These are phyloP conservation scores for Formica exsecta DNA, from an alignment of 1,140 invertebrate species.

Conservation along the genomic window DNA sequence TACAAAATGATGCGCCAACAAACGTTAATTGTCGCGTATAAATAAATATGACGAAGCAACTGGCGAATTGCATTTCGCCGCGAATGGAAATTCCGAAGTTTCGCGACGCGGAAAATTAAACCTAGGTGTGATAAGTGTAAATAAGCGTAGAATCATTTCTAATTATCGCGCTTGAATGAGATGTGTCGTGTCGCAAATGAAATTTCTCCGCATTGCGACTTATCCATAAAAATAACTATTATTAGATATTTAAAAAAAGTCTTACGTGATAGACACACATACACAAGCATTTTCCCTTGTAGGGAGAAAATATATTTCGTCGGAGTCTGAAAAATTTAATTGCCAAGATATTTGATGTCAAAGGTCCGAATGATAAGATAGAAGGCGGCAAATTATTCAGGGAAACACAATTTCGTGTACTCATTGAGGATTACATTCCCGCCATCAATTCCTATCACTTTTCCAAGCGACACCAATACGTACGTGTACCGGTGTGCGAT, in stretches of 20 bases:
- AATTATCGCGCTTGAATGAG: not conserved
- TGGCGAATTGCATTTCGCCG: slow-evolving; percentile 8
- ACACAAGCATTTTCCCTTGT: not conserved
- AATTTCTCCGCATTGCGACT: not conserved
- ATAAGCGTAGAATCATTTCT: not conserved
- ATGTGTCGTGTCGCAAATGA: not conserved
- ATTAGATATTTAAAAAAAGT: not conserved
- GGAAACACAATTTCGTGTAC: not conserved
- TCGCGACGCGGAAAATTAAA: not conserved
- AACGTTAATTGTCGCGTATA: slow-evolving; percentile 64
- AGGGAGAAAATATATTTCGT: not conserved
- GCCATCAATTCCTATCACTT: too few relatives aligned
- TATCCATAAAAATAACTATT: not conserved
- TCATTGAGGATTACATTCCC: not conserved
- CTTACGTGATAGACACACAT: not conserved
- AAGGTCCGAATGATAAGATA: slow-evolving; percentile 12
- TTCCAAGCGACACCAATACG: not conserved
- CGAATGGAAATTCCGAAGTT: slow-evolving; percentile 22
- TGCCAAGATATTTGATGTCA: slow-evolving; percentile 3
- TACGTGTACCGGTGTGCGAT: too few relatives aligned
- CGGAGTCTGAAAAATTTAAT: slow-evolving; percentile 4
- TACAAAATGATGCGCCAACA: slow-evolving; percentile 72
- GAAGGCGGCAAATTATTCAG: not conserved
- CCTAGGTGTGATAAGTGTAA: too few relatives aligned
- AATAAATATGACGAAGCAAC: slow-evolving; percentile 60